These are phyloP conservation scores for Ptilonorhynchus violaceus DNA, from an alignment of 2,113 vertebrate species.

Conservation along the genomic window DNA sequence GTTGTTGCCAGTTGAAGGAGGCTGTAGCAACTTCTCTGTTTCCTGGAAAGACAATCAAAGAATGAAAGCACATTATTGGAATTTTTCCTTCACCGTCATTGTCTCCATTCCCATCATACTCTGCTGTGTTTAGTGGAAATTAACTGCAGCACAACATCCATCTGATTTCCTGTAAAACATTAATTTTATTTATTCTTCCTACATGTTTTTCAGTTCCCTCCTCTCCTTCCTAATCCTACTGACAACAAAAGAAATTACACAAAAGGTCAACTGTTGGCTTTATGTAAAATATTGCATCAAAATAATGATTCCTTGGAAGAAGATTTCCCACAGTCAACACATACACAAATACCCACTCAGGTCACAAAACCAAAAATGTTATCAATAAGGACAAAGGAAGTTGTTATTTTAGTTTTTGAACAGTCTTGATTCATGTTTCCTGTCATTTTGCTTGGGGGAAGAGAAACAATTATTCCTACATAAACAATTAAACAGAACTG, in stretches of 20 bases:
- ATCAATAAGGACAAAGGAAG: conserved; percentile 33
- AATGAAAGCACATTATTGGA: neutral
- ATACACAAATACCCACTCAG: neutral
- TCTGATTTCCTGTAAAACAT: conserved; percentile 8
- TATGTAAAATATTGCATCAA: conserved; percentile 2
- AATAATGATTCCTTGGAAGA: neutral
- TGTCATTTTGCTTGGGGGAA: neutral
- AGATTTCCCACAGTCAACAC: neutral
- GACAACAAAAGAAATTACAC: neutral
- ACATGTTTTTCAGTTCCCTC: neutral
- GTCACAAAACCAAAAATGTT: neutral
- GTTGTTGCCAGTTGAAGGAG: neutral
- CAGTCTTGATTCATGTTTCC: conserved; percentile 26
- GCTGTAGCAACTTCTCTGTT: neutral
- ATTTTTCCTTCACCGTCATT: neutral
- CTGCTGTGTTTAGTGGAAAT: neutral
- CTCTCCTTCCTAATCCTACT: neutral
- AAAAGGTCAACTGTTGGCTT: neutral
- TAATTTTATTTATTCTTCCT: neutral
- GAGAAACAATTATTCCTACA: neutral
- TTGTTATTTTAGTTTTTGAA: conserved; percentile 26
- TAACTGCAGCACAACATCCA: neutral
- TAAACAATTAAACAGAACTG: neutral
- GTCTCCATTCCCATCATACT: neutral
- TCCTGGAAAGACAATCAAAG: neutral